Conservation (phyloP, 23 tunicate species). For the Corella eumyota region DNA sequence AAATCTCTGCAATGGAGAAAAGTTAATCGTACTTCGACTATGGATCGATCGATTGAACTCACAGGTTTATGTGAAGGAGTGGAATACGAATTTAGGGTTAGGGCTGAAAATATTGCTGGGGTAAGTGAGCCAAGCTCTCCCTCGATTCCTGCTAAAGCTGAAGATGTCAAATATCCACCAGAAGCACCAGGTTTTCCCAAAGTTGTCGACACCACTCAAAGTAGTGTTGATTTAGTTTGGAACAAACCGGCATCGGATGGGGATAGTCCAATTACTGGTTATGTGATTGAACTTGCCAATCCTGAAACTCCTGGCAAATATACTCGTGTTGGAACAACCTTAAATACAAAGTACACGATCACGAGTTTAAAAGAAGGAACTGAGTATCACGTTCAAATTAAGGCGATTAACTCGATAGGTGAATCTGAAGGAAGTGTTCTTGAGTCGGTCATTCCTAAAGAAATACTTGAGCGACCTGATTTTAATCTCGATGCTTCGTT, state of each 20-base stretch:
- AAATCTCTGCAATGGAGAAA: constrained; percentile 77
- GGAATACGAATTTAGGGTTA: constrained; percentile 88
- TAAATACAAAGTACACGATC: constrained; percentile 41
- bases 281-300: constrained; percentile 53
- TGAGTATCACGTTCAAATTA: constrained; percentile 63
- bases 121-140: constrained; percentile 53
- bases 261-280: constrained; percentile 79
- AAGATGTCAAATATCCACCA: constrained; percentile 81
- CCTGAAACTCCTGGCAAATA: constrained; percentile 78
- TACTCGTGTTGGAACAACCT: constrained; percentile 35
- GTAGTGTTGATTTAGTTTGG: constrained; percentile 64
- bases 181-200: constrained; percentile 94
- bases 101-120: constrained; percentile 87
- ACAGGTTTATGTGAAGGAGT: constrained; percentile 42
- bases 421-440: constrained; percentile 57
- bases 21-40: constrained; percentile 67
- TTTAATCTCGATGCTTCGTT: constrained; percentile 48
- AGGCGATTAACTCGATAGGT: constrained; percentile 78
- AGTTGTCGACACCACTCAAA: constrained; percentile 48
- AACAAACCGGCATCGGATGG: constrained; percentile 94
- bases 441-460: constrained; percentile 49
- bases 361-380: constrained; percentile 38
- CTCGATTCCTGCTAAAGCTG: constrained; percentile 68
- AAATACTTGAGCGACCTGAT: constrained; percentile 49
- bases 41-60: constrained; percentile 59